Percentiles rank a stretch among this genome's conserved stretches.
Conservation (phyloP, 2,797 vertebrate species). For the Microcaecilia unicolor region DNA sequence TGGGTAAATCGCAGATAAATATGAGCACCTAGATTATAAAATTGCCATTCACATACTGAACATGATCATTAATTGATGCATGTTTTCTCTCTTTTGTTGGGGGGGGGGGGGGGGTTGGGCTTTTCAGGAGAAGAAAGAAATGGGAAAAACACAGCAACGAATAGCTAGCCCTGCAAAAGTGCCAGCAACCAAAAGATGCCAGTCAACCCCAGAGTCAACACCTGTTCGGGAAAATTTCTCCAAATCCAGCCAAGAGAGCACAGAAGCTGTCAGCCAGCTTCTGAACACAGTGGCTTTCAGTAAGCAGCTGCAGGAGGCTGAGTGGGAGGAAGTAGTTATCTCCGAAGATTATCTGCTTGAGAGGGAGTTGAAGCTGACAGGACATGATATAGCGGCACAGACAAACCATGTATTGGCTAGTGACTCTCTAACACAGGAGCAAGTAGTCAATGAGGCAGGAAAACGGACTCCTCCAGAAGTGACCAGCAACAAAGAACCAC, state of each 20-base stretch:
- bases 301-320: slow-evolving; percentile 35
- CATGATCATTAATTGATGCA: too few species aligned
- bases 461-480: slow-evolving; percentile 7
- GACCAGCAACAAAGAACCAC: neutral
- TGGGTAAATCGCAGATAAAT: too few species aligned
- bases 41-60: too few species aligned
- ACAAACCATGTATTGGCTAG: slow-evolving; percentile 13
- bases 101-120: too few species aligned
- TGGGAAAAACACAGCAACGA: slow-evolving; percentile 50
- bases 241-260: slow-evolving; percentile 42
- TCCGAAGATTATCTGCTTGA: slow-evolving; percentile 49
- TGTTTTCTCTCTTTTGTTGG: neutral
- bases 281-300: slow-evolving; percentile 37
- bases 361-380: slow-evolving; percentile 23
- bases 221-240: too few species aligned
- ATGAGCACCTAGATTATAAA: too few species aligned
- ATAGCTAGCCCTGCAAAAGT: slow-evolving; percentile 34
- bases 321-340: slow-evolving; percentile 59
- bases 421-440: slow-evolving; percentile 19
- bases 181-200: slow-evolving; percentile 41
- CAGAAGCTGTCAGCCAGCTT: slow-evolving; percentile 61
- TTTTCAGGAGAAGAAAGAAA: slow-evolving; percentile 59
- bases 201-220: too few species aligned
- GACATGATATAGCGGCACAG: slow-evolving; percentile 2
- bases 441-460: slow-evolving; percentile 32